Evolutionary conservation across 2,113 vertebrate genomes (phyloP).

Genomic region (Anarhynchus alexandrinus): DNA sequence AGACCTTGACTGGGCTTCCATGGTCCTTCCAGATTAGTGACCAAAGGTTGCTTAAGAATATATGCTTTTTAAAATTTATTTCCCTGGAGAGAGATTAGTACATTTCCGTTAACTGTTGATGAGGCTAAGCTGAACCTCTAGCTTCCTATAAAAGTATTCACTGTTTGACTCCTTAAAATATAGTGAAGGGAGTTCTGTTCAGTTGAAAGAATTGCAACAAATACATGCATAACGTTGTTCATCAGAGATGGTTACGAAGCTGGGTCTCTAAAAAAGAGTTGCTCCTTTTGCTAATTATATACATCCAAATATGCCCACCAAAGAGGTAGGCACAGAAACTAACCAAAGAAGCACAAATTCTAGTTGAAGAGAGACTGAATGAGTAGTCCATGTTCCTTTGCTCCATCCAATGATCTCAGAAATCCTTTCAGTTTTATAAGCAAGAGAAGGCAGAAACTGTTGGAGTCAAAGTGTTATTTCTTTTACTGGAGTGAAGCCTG

Average conservation of each 20-base stretch:
- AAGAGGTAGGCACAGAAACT: neutral
- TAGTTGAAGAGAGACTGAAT: neutral
- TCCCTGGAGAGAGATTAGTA: neutral
- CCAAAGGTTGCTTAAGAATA: neutral
- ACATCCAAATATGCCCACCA: neutral
- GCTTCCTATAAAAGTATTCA: neutral
- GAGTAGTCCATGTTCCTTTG: neutral
- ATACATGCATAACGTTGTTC: neutral
- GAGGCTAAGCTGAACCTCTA: neutral
- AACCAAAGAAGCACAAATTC: neutral
- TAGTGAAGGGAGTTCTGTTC: neutral
- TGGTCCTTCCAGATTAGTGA: neutral
- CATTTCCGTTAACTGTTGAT: neutral
- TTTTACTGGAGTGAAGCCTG: neutral
- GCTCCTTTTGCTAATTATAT: neutral
- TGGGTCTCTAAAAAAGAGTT: neutral
- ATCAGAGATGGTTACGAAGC: neutral
- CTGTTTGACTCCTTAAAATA: neutral
- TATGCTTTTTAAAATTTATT: neutral
- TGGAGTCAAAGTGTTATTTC: neutral
- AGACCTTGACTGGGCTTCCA: neutral
- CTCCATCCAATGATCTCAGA: neutral
- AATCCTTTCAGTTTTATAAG: neutral
- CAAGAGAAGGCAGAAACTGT: neutral
- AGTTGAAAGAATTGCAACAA: neutral